phyloP scores from a whole-genome alignment of 2,797 vertebrate species.

The Acanthurus lineatus region DNA sequence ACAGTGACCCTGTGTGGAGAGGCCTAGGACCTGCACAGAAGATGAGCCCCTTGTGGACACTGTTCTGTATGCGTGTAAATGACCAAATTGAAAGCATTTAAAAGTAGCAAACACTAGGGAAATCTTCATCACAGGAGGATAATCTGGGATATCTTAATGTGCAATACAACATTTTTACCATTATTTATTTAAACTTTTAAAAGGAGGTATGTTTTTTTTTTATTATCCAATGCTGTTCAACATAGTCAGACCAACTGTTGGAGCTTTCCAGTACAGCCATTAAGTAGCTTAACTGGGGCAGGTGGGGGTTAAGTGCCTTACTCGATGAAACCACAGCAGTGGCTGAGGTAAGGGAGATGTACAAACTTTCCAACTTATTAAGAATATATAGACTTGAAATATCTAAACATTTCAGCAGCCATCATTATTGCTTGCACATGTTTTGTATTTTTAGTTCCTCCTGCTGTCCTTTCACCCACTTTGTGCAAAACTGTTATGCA shows the following conservation, averaged over 20 bases:
- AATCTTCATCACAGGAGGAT: neutral
- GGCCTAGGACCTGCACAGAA: constrained; percentile 63
- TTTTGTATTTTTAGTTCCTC: constrained; percentile 4
- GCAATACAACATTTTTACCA: constrained; percentile 40
- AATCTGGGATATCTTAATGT: constrained; percentile 21
- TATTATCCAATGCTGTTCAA: constrained; percentile 14
- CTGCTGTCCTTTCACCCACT: constrained; percentile 3
- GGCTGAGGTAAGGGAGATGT: constrained; percentile 10
- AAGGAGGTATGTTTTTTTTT: neutral
- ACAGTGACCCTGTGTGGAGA: constrained; percentile 79
- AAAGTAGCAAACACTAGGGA: neutral
- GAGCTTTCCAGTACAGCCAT: constrained; percentile 14
- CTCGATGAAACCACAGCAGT: constrained; percentile 37
- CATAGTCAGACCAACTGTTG: neutral
- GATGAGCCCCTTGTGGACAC: neutral
- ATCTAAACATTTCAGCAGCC: constrained; percentile 24
- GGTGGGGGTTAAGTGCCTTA: constrained; percentile 68
- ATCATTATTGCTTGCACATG: neutral
- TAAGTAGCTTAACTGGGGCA: constrained; percentile 34
- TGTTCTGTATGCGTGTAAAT: neutral
- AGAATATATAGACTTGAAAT: constrained; percentile 41
- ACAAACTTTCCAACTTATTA: constrained; percentile 18
- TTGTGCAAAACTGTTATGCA: constrained; percentile 53
- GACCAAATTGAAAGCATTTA: constrained; percentile 4
- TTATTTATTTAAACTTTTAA: constrained; percentile 23